Percentiles rank a stretch among this genome's conserved stretches.
Evolutionary conservation across 1,140 invertebrate genomes (phyloP).

Genomic region (Drosophila asahinai): DNA sequence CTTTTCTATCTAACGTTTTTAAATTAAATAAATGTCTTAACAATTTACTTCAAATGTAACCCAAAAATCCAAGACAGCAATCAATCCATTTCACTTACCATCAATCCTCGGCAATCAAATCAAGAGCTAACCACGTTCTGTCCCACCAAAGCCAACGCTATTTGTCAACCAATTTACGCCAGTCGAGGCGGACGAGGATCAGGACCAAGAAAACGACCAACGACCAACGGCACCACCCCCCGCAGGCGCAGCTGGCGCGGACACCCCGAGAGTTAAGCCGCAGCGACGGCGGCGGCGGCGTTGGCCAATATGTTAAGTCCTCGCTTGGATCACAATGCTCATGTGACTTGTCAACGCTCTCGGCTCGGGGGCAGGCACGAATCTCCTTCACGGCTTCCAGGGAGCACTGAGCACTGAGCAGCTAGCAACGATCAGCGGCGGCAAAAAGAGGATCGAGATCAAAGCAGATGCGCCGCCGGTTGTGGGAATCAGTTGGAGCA

Average conservation of each 20-base stretch:
- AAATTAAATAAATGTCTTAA: not conserved
- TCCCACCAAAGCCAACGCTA: constrained; percentile 4
- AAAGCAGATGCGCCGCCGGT: constrained; percentile 61
- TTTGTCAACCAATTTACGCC: constrained; percentile 50
- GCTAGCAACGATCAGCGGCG: constrained; percentile 3
- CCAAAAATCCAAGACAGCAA: not conserved
- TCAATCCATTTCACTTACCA: constrained; percentile 2
- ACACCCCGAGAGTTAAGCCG: constrained; percentile 10
- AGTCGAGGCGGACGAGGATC: constrained; percentile 7
- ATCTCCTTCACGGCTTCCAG: constrained; percentile 64
- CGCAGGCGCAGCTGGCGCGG: constrained; percentile 7
- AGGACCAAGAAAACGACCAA: not conserved
- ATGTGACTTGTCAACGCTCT: constrained; percentile 76
- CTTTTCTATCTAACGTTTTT: not conserved
- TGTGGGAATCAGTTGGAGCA: constrained; percentile 63
- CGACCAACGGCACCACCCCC: constrained; percentile 11
- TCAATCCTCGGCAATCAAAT: not conserved
- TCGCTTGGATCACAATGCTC: constrained; percentile 63
- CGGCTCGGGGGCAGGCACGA: constrained; percentile 58
- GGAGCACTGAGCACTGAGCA: constrained; percentile 27
- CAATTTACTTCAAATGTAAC: not conserved
- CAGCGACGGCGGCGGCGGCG: not conserved
- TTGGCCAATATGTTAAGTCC: constrained; percentile 60
- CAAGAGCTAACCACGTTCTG: not conserved
- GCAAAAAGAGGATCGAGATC: constrained; percentile 49